phyloP scores from a whole-genome alignment of 2,113 vertebrate species.

The human region DNA sequence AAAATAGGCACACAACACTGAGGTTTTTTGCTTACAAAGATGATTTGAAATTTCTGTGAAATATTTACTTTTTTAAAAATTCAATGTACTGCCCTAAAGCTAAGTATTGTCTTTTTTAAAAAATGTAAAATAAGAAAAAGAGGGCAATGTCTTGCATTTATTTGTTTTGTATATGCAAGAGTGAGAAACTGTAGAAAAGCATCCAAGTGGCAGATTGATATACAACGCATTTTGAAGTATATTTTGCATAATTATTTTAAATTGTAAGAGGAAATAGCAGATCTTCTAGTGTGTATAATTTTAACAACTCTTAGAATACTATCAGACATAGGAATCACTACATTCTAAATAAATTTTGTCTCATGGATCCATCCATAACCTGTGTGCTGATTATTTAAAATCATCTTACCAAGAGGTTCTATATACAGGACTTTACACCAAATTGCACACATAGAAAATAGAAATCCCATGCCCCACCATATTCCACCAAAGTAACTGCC shows the following conservation, averaged over 20 bases:
- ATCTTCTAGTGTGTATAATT: conserved; percentile 50
- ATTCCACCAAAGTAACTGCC: background rate
- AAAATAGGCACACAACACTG: background rate
- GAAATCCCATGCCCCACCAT: background rate
- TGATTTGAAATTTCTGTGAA: background rate
- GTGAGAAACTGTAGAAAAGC: conserved; percentile 33
- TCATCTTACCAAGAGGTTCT: background rate
- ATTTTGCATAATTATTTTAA: conserved; percentile 74
- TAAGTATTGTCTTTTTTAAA: background rate
- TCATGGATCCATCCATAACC: background rate
- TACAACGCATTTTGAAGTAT: conserved; percentile 61
- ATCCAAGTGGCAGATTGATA: conserved; percentile 48
- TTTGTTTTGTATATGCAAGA: conserved; percentile 50
- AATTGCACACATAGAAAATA: background rate
- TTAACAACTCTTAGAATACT: conserved; percentile 62
- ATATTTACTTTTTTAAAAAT: conserved; percentile 25
- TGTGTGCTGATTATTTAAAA: background rate
- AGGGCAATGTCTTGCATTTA: background rate
- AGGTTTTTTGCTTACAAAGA: background rate
- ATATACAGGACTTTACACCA: background rate
- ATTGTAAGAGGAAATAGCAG: conserved; percentile 34
- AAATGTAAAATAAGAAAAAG: conserved; percentile 28
- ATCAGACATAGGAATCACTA: conserved; percentile 41
- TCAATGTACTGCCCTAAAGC: background rate
- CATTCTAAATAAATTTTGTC: conserved; percentile 52